Evolutionary conservation across 2,797 vertebrate genomes (phyloP).

Genomic region (Limosa lapponica): DNA sequence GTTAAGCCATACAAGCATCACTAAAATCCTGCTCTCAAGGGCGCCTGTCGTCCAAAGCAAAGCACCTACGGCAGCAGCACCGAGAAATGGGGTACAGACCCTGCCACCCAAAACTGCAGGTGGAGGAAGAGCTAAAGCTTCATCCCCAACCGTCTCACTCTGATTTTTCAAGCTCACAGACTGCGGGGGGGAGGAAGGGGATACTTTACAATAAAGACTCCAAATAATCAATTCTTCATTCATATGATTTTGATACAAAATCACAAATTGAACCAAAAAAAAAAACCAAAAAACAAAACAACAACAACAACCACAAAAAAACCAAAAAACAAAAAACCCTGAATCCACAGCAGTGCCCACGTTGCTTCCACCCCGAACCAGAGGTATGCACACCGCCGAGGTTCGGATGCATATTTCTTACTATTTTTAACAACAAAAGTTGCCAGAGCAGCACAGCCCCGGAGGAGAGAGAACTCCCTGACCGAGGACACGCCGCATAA

Average conservation of each 20-base stretch:
- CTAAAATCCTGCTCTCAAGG: not conserved
- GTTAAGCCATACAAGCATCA: not conserved
- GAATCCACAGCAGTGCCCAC: not conserved
- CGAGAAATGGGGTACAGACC: accelerated
- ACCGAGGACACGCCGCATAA: not conserved
- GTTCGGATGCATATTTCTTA: not conserved
- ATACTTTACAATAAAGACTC: not conserved
- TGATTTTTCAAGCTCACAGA: not conserved
- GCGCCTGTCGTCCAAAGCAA: not conserved
- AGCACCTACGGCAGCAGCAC: not conserved
- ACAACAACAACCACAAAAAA: not conserved
- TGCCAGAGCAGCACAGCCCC: constrained; percentile 14
- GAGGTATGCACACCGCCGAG: not conserved
- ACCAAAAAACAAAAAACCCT: accelerated
- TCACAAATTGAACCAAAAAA: not conserved
- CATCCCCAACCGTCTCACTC: accelerated
- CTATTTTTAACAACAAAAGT: constrained; percentile 29
- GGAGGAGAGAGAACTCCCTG: not conserved
- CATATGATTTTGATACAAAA: not conserved
- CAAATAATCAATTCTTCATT: not conserved
- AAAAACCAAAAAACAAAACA: too few species aligned
- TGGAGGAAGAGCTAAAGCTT: not conserved
- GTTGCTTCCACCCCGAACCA: not conserved
- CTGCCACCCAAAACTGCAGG: not conserved
- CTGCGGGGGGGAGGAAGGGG: too few species aligned